Base-by-base conservation (phyloP, 1,140 invertebrate genomes). In the Lithobius niger region DNA sequence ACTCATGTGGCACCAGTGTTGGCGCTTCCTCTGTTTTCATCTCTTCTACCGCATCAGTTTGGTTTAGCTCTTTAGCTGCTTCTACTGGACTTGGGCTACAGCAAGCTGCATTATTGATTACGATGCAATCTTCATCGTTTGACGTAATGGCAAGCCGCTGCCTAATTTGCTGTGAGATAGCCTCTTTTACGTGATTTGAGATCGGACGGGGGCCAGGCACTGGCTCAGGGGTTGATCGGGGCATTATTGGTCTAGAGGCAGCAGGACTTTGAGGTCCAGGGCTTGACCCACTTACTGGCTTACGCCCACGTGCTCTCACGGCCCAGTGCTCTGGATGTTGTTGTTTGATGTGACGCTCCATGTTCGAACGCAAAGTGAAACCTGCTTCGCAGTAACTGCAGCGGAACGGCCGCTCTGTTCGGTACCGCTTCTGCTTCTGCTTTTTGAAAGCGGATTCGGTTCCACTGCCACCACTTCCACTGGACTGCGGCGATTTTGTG, bases 321-420 rank as follows among this genome's bases (percentile, higher is more conserved):
- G 45, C 18, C 84, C 88, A 92, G 60, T 79, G 81, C 50, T 89
- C 83, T 0, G 88, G 88, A 74, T 94, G 90, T 62, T 93, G 89
- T 61, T 92, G 88, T 66, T 94, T 94, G 0, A 93, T 85, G 58
- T 95, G 90, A 0, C 89, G 72, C 68, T 94, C 89, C 88, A 93
- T 93, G 64, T 93, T 93, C 4, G 88, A 91, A 43, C 88, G 77
- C 0, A 94, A 68, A 0, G 89, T 93, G 63, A 95, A 95, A 47
- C 85, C 76, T 0, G 88, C 87, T 0, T 85, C 82, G 65, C 90
- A 93, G 61, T 89, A 84, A 31, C 86, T 86, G 67, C 90, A 94
- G 0, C 81, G 82, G 64, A 91, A 92, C 0, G 88, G 88, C 21
- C 88, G 76, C 67, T 92, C 88, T n/a, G 88, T 93, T 50, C 89